Percentiles rank a stretch among this genome's conserved stretches.
phyloP scores from a whole-genome alignment of 1,140 invertebrate species.

The Sesamia nonagrioides region DNA sequence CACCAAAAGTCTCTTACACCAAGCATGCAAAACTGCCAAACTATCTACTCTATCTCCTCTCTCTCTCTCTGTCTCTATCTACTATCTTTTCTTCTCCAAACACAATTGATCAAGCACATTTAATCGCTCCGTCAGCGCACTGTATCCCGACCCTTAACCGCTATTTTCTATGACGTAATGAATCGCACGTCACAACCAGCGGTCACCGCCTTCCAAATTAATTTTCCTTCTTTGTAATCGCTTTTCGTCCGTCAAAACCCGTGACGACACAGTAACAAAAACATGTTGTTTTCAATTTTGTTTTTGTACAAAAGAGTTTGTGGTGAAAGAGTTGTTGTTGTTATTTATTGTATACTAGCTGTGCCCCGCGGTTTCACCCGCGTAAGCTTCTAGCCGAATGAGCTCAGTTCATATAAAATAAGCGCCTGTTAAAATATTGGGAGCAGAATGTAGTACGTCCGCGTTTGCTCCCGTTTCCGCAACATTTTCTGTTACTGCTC shows the following conservation, averaged over 20 bases:
- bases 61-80: no score
- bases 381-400: no score
- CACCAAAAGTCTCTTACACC: no score
- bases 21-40: no score
- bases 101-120: neutral
- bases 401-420: no score
- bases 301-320: neutral
- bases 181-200: constrained; percentile 47
- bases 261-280: neutral
- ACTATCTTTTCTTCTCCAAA: neutral
- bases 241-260: constrained; percentile 5
- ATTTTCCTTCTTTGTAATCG: constrained; percentile 34
- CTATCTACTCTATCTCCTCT: no score
- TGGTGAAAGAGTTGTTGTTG: neutral
- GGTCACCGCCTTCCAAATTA: constrained; percentile 46
- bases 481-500: no score
- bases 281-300: neutral
- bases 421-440: no score
- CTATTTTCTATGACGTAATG: constrained; percentile 46
- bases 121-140: neutral
- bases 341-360: neutral
- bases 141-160: neutral
- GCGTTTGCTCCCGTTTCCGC: no score
- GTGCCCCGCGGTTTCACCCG: no score
- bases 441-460: no score